A percentile compares a stretch with the other conserved stretches of the same genome.
Evolutionary conservation across 2,888 invertebrate genomes (phyloP).

Genomic region (Trissolcus japonicus): DNA sequence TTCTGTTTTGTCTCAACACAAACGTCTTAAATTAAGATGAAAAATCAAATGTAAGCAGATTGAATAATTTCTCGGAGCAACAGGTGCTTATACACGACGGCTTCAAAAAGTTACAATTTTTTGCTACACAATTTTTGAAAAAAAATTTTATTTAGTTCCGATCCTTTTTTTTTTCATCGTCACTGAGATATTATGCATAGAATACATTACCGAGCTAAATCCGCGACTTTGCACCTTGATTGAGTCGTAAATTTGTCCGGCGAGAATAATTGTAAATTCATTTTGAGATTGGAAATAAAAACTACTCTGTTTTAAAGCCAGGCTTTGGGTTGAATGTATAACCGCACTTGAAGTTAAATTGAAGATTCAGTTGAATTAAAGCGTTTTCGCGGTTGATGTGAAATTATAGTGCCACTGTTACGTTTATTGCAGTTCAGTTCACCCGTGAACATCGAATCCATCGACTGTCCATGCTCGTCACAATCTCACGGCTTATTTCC

Average conservation of each 20-base stretch:
- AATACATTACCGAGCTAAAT: too few relatives aligned
- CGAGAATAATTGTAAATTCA: constrained; percentile 11
- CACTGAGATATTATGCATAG: too few relatives aligned
- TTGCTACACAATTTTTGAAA: too few relatives aligned
- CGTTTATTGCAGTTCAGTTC: constrained; percentile 33
- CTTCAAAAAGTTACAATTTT: constrained; percentile 11
- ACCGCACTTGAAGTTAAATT: constrained; percentile 18
- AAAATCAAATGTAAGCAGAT: constrained; percentile 33
- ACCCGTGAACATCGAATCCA: constrained; percentile 7
- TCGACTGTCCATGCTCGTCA: constrained; percentile 10
- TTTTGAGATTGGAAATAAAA: constrained; percentile 16
- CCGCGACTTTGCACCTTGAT: constrained; percentile 3
- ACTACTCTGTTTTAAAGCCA: constrained; percentile 9
- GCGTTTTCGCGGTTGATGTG: constrained; percentile 8
- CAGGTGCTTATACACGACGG: constrained; percentile 20
- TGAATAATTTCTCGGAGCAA: constrained; percentile 26
- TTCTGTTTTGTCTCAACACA: too few relatives aligned
- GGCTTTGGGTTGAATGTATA: constrained; percentile 16
- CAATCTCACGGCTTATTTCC: constrained; percentile 23
- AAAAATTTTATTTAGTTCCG: too few relatives aligned
- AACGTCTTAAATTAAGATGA: constrained; percentile 13
- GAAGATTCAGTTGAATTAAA: constrained; percentile 20
- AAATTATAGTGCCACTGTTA: constrained; percentile 27
- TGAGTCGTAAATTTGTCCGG: constrained; percentile 5
- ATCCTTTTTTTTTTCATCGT: background rate